Evolutionary conservation across 2,888 invertebrate genomes (phyloP).

Genomic region (Hypolimnas misippus): DNA sequence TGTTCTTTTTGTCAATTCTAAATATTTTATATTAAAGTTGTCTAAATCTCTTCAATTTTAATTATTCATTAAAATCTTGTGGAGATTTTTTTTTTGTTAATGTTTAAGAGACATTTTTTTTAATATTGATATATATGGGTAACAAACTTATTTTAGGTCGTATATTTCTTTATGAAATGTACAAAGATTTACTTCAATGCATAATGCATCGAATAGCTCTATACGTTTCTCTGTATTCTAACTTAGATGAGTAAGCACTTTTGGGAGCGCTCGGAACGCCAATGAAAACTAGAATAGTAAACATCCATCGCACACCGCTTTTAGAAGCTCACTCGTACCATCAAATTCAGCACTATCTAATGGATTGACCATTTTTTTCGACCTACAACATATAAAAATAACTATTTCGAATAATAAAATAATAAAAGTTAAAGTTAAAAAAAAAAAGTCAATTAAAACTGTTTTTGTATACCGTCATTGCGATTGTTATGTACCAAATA

Average conservation of each 20-base stretch:
- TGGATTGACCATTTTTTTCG: neutral
- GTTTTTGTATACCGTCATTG: neutral
- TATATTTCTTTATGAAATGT: too few species aligned
- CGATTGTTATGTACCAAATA: conserved; percentile 21
- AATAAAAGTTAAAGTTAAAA: too few species aligned
- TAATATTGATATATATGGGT: too few species aligned
- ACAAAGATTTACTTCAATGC: neutral
- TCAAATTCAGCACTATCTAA: neutral
- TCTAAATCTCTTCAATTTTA: too few species aligned
- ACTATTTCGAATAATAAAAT: too few species aligned
- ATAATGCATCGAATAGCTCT: neutral
- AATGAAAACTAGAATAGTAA: neutral
- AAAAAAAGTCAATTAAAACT: neutral
- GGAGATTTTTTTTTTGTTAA: too few species aligned
- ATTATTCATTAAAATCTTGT: too few species aligned
- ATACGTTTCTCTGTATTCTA: neutral
- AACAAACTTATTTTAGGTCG: too few species aligned
- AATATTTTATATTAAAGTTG: too few species aligned
- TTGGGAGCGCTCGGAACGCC: neutral
- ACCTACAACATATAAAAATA: too few species aligned
- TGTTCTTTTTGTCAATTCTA: too few species aligned
- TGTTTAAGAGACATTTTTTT: too few species aligned
- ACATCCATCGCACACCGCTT: neutral
- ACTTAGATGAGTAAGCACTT: conserved; percentile 1
- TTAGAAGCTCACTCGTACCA: neutral